Percentiles rank a stretch among this genome's conserved stretches.
These are phyloP conservation scores for Amazona guildingii DNA, from an alignment of 2,113 vertebrate species.

Conservation along the genomic window DNA sequence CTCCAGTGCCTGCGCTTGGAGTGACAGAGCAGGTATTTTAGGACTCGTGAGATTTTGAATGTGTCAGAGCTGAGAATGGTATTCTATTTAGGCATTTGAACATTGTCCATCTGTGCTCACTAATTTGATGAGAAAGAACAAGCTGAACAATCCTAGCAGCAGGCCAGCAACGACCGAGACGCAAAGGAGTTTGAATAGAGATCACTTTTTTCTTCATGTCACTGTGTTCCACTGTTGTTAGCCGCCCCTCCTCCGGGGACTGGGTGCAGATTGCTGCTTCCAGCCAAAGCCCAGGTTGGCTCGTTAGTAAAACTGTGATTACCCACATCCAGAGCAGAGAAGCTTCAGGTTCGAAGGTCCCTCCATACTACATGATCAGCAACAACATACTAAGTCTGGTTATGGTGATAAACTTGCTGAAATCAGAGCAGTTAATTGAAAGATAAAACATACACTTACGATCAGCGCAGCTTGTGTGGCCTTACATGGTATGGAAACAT, in stretches of 20 bases:
- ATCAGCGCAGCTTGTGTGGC: not conserved
- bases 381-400: not conserved
- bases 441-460: not conserved
- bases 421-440: not conserved
- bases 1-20: accelerated
- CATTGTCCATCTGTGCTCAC: not conserved
- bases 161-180: not conserved
- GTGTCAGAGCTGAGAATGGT: not conserved
- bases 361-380: not conserved
- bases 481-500: not conserved
- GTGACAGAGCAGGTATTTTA: not conserved
- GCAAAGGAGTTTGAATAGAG: not conserved
- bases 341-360: not conserved
- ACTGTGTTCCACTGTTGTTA: not conserved
- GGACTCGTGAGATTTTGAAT: not conserved
- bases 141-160: not conserved
- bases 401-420: not conserved
- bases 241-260: not conserved
- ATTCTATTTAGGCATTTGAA: not conserved
- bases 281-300: not conserved
- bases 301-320: not conserved
- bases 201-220: not conserved
- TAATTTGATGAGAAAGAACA: not conserved
- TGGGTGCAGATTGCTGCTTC: not conserved
- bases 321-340: not conserved